Evolutionary conservation across 2,888 invertebrate species (phyloP), one percentile per base, ranked within the genome.

Genomic region (Lepidocyrtinus sp.): DNA sequence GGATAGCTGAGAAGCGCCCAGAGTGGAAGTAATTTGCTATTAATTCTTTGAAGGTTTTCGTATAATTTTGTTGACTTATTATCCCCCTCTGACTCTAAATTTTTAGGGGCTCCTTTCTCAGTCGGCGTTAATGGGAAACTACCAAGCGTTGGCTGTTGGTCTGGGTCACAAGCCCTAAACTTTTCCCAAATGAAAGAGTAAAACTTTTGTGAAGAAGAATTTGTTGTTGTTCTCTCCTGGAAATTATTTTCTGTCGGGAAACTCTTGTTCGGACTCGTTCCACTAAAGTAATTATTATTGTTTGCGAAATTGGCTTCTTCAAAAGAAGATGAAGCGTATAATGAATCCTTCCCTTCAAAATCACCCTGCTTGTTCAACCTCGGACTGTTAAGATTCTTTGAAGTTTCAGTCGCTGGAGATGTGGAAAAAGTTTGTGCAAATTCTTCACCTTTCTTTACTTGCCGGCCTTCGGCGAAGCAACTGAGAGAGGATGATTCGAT

Each of bases 1-100:
- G 84, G 84, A 65, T 82, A 84, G 27, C 27, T 68, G 19, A 84
- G 73, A 24, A 80, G 24, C 17, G 77, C 63, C 76, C 72, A 81
- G 62, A 82, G 55, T n/a, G 83, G 81, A 24, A 68, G 36, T 55
- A 74, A 71, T 65, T 81, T 72, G 59, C 70, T 76, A 70, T 74
- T 81, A 76, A 76, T 70, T 50, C 64, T 70, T 59, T 76, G 27
- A 50, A 64, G 70, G 17, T 22, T 64, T 71, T 76, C 71, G 64
- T 70, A 76, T 65, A 76, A 76, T 55, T 76, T 76, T 71, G 55
- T n/a, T 2, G 55, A 55, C n/a, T 12, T n/a, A 55, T 55, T n/a
- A n/a, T n/a, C n/a, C n/a, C n/a, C n/a, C n/a, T n/a, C 55, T n/a
- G 55, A 55, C 55, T 55, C 55, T 55, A n/a, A n/a, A n/a, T n/a